A percentile compares a stretch with the other conserved stretches of the same genome.
Conservation (phyloP, 1,140 invertebrate genomes). For the Meloidogyne hapla region DNA sequence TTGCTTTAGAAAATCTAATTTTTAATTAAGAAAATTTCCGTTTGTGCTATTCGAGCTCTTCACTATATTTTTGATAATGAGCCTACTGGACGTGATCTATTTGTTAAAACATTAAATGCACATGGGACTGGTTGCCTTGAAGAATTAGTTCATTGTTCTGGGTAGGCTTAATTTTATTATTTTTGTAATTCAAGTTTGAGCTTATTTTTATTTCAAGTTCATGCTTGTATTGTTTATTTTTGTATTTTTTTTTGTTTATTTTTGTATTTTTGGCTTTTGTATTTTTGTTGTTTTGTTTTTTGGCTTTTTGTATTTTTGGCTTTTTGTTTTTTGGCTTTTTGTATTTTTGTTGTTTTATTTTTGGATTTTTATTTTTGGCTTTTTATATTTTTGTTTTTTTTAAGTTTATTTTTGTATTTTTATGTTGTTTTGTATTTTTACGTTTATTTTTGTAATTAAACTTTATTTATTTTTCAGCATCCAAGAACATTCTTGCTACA, state of each 20-base stretch:
- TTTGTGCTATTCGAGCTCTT: constrained; percentile 31
- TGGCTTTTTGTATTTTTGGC: no score
- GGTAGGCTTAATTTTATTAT: constrained; percentile 8
- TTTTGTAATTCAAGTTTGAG: not conserved
- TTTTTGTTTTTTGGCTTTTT: no score
- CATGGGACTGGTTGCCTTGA: constrained; percentile 26
- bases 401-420: no score
- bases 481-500: constrained; percentile 34
- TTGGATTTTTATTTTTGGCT: no score
- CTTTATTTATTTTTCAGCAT: constrained; percentile 15
- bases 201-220: no score
- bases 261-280: no score
- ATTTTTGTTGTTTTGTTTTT: no score
- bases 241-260: no score
- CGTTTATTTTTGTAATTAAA: not conserved
- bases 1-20: not conserved
- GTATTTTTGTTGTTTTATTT: no score
- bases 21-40: constrained; percentile 36
- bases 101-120: constrained; percentile 27
- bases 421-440: not conserved
- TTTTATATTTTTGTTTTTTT: no score
- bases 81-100: constrained; percentile 42
- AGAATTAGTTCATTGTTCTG: constrained; percentile 36
- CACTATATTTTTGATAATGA: constrained; percentile 47
- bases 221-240: no score